phyloP scores from a whole-genome alignment of 2,113 vertebrate species.

The Leptocoma aspasia region DNA sequence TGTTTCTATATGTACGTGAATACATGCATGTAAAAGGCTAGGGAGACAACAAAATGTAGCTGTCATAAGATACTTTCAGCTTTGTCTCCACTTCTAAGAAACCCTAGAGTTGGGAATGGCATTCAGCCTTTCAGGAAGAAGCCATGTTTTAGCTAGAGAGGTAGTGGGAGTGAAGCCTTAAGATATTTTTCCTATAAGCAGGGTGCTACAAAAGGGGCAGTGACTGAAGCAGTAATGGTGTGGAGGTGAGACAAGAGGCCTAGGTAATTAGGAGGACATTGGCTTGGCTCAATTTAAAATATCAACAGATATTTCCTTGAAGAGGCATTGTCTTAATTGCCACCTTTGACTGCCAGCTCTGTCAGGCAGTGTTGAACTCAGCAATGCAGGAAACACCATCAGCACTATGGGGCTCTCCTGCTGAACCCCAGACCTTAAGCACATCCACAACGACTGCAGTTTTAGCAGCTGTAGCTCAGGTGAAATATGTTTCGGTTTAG shows the following conservation, averaged over 20 bases:
- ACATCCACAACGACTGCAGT: not conserved
- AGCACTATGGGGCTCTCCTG: rapidly evolving
- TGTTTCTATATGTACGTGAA: rapidly evolving
- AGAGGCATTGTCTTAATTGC: not conserved
- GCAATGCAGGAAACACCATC: rapidly evolving
- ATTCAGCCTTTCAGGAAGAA: not conserved
- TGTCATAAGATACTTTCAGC: not conserved
- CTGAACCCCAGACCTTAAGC: not conserved
- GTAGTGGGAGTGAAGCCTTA: not conserved
- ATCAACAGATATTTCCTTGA: not conserved
- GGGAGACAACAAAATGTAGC: not conserved
- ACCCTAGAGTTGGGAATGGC: not conserved
- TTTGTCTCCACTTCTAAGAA: not conserved
- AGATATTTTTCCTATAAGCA: not conserved
- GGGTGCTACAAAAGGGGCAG: not conserved
- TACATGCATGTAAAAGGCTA: not conserved
- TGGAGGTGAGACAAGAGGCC: not conserved
- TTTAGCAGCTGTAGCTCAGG: not conserved
- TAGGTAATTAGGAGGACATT: not conserved
- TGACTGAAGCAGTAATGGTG: not conserved
- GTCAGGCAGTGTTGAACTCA: rapidly evolving
- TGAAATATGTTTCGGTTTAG: not conserved
- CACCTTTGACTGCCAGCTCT: not conserved
- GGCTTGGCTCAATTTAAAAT: not conserved
- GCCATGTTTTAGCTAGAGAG: not conserved